Conservation (phyloP, 1,140 invertebrate species). For the Neodiprion pinetum region DNA sequence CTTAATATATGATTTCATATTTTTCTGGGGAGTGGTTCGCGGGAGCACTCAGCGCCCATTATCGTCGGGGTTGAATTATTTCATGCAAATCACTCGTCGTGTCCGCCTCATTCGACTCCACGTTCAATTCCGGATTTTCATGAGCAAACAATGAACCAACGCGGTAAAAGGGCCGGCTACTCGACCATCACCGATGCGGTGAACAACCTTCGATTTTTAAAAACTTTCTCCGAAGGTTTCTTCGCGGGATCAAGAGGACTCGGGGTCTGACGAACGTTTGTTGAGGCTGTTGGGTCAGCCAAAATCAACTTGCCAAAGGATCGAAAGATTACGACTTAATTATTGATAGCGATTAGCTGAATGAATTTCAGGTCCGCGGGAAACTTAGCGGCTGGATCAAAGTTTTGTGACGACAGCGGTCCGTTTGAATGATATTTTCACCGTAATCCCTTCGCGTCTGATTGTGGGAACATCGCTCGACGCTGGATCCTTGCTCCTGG, state of each 20-base stretch:
- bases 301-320: background rate
- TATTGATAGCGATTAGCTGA: background rate
- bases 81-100: background rate
- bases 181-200: background rate
- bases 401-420: background rate
- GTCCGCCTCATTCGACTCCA: background rate
- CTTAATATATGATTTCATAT: slow-evolving; percentile 31
- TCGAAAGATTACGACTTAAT: background rate
- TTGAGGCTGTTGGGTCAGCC: background rate
- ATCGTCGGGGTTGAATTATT: slow-evolving; percentile 9
- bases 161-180: background rate
- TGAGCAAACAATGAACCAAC: background rate
- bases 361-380: background rate
- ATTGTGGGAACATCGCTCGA: too few species aligned
- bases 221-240: background rate
- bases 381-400: background rate
- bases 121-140: background rate
- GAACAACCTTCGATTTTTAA: background rate
- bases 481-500: too few species aligned
- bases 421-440: background rate
- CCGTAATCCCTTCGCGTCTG: too few species aligned
- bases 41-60: slow-evolving; percentile 5
- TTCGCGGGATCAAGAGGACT: background rate
- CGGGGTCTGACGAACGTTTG: background rate
- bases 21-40: slow-evolving; percentile 5